Percentiles rank a stretch among this genome's conserved stretches.
Conservation (phyloP, 1,140 invertebrate genomes). For the Dendrolimus kikuchii region DNA sequence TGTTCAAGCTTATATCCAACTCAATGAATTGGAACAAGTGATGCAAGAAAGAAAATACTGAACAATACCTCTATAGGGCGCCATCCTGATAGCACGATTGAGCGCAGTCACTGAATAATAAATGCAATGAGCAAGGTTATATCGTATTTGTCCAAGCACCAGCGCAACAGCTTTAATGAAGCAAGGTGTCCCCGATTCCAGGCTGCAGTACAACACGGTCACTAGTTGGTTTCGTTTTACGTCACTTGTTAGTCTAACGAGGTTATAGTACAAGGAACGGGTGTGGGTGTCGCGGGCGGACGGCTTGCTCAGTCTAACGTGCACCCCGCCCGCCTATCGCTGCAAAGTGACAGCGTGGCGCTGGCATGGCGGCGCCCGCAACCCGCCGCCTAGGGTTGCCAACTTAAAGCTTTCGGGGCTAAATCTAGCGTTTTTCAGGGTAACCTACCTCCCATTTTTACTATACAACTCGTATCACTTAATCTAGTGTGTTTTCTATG, state of each 20-base stretch:
- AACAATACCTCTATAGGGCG: slow-evolving; percentile 60
- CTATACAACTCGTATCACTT: too few relatives aligned
- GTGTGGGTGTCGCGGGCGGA: slow-evolving; percentile 22
- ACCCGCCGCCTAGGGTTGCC: slow-evolving; percentile 14
- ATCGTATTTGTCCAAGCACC: slow-evolving; percentile 27
- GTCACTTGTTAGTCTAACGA: slow-evolving; percentile 50
- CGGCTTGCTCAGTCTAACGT: slow-evolving; percentile 26
- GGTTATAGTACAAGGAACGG: slow-evolving; percentile 44
- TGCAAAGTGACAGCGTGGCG: slow-evolving; percentile 59
- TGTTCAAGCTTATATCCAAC: too few relatives aligned
- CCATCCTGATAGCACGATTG: slow-evolving; percentile 54
- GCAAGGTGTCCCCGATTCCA: slow-evolving; percentile 18
- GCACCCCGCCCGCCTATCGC: slow-evolving; percentile 37
- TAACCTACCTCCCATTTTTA: too few relatives aligned
- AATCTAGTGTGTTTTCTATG: too few relatives aligned
- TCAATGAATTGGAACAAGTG: too few relatives aligned
- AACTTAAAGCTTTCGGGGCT: too few relatives aligned
- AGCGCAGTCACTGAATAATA: slow-evolving; percentile 67
- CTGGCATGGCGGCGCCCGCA: slow-evolving; percentile 28
- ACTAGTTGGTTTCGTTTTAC: slow-evolving; percentile 41
- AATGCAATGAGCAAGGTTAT: slow-evolving; percentile 63
- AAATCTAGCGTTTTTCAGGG: too few relatives aligned
- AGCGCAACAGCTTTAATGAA: slow-evolving; percentile 19
- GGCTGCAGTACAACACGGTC: slow-evolving; percentile 18
- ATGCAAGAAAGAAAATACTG: background rate